Conservation (phyloP, 2,888 invertebrate species). For the Thecophora atra region DNA sequence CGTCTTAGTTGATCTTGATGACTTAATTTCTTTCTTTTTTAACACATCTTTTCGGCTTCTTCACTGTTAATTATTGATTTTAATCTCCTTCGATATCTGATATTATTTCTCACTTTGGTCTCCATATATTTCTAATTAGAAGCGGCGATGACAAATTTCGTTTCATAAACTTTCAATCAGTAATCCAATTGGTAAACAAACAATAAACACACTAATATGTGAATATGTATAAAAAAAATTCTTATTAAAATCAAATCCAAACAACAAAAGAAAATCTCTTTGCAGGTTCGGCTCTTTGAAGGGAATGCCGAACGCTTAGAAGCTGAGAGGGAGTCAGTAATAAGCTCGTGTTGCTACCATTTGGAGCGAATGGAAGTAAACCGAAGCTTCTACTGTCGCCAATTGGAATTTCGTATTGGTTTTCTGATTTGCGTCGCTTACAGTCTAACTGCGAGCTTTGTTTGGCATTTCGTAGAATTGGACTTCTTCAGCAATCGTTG, state of each 20-base stretch:
- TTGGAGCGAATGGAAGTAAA: neutral
- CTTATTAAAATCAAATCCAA: neutral
- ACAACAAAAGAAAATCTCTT: conserved; percentile 21
- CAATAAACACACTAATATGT: neutral
- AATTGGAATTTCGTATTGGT: neutral
- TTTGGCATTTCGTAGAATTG: neutral
- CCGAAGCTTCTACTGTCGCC: neutral
- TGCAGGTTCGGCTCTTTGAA: neutral
- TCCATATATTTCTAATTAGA: neutral
- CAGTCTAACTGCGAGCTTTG: too few relatives aligned
- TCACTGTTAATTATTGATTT: too few relatives aligned
- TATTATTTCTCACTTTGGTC: too few relatives aligned
- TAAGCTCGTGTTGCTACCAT: neutral
- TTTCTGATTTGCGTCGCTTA: neutral
- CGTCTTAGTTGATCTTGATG: too few relatives aligned
- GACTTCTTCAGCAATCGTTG: neutral
- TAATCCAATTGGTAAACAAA: neutral
- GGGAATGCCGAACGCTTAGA: neutral
- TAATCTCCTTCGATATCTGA: too few relatives aligned
- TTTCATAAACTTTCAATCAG: neutral
- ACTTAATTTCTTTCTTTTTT: too few relatives aligned
- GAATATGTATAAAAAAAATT: conserved; percentile 4
- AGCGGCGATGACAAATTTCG: neutral
- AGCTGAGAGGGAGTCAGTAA: neutral
- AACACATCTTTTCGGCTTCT: too few relatives aligned